Percentiles rank a stretch among this genome's conserved stretches.
These are phyloP conservation scores for Bubo scandiacus DNA, from an alignment of 2,113 vertebrate genomes.

Conservation along the genomic window DNA sequence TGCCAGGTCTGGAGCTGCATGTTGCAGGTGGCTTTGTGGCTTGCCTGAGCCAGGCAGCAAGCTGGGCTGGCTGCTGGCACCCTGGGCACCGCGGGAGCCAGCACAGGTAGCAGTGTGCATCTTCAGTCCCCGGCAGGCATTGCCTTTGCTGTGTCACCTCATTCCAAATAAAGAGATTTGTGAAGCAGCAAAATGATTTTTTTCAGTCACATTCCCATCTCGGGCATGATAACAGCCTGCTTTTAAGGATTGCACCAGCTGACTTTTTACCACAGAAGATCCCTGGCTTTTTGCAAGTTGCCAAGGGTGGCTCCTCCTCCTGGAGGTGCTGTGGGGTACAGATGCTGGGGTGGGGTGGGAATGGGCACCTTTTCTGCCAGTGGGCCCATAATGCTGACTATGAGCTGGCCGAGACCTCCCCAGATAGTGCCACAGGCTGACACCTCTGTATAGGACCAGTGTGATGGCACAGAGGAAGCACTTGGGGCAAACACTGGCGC, in stretches of 20 bases:
- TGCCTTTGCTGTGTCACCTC: neutral
- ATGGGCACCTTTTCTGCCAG: neutral
- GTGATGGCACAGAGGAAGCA: neutral
- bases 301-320: neutral
- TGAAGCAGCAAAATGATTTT: neutral
- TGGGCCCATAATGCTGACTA: neutral
- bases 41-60: neutral
- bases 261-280: rapidly evolving
- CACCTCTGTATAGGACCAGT: no score
- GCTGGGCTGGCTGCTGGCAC: neutral
- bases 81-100: neutral
- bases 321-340: neutral
- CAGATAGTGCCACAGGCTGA: neutral
- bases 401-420: rapidly evolving
- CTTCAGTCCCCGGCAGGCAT: rapidly evolving
- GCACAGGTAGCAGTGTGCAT: neutral
- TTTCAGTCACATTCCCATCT: neutral
- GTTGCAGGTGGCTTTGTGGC: rapidly evolving
- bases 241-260: neutral
- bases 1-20: neutral
- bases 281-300: neutral
- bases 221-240: rapidly evolving
- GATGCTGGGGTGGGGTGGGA: neutral
- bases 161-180: neutral
- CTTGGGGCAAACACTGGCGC: neutral